Evolutionary conservation across 2,113 vertebrate genomes (phyloP).

Genomic region (Diphyllodes magnificus): DNA sequence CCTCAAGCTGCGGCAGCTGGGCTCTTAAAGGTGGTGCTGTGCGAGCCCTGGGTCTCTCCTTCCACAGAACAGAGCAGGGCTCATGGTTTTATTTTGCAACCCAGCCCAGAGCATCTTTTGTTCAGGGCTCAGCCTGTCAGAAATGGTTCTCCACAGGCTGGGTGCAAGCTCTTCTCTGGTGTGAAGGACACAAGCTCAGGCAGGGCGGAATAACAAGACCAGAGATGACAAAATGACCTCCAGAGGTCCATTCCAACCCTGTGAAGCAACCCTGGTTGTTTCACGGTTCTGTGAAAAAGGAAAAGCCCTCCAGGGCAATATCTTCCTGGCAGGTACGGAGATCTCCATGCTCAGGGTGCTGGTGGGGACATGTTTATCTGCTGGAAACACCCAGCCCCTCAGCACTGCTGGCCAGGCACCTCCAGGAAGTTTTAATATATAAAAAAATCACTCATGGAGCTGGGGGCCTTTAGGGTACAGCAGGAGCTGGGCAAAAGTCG

Average conservation of each 20-base stretch:
- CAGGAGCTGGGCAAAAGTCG: neutral
- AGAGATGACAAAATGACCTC: neutral
- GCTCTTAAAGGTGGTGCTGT: neutral
- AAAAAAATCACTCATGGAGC: neutral
- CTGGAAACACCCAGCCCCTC: neutral
- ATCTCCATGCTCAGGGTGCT: neutral
- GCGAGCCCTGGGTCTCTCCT: neutral
- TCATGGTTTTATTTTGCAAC: neutral
- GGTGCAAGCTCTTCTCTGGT: neutral
- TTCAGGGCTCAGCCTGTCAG: neutral
- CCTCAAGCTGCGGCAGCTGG: neutral
- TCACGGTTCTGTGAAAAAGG: neutral
- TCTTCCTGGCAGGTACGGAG: neutral
- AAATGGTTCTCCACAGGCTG: neutral
- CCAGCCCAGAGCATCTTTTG: neutral
- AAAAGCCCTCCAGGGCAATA: neutral
- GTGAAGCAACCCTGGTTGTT: neutral
- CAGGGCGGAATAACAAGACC: neutral
- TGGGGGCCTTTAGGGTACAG: neutral
- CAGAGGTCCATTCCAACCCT: neutral
- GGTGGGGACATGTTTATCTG: neutral
- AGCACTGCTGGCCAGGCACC: neutral
- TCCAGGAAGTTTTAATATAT: neutral
- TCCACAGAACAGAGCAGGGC: neutral
- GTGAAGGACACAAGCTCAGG: neutral